Base-by-base conservation (phyloP, 1,140 invertebrate genomes). In the Drosophila truncata region DNA sequence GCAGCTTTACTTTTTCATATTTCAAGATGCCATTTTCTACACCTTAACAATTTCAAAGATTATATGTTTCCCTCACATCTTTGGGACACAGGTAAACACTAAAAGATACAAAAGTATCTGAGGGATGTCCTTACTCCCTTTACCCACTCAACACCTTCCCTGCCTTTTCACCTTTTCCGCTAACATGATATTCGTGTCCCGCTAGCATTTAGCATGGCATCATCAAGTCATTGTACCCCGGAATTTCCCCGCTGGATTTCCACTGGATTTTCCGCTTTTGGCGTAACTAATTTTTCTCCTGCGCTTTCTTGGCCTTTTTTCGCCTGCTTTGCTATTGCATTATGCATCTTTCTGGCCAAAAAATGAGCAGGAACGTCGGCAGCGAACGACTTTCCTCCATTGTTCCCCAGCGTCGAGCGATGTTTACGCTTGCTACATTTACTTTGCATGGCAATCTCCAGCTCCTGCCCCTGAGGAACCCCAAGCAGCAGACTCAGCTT, bases 401-500 rank as follows among this genome's bases (percentile, higher is more conserved):
- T 82, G 82, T 86, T 86, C 75, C 74, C 60, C 50, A 72, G 75
- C 58, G 72, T 76, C 75, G 67, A 78, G 83, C 83, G 77, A 80
- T 87, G 83, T 87, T 87, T 87, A 87, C 83, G 85, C 85, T 90
- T 76, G 60, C 84, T 81, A 88, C 85, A 90, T 90, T 90, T 88
- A 90, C 83, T 90, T 88, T 90, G 81, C 85, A 90, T 90, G 81
- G 67, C 85, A 74, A 55, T 70, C 52, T 55, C 52, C 33, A 11
- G 52, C 20, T n/a, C 52, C 33, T 33, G 52, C 52, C 52, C 52
- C 52, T 7, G 52, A 37, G 52, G 52, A 55, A 25, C 14, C 52
- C 42, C 67, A 14, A 47, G 42, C 46, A 13, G 10, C 20, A 7
- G 18, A 6, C 20, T 18, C 41, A 13, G 41, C 5, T 11, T 5